Conservation (phyloP, 2,113 vertebrate species). For the Rissa tridactyla region DNA sequence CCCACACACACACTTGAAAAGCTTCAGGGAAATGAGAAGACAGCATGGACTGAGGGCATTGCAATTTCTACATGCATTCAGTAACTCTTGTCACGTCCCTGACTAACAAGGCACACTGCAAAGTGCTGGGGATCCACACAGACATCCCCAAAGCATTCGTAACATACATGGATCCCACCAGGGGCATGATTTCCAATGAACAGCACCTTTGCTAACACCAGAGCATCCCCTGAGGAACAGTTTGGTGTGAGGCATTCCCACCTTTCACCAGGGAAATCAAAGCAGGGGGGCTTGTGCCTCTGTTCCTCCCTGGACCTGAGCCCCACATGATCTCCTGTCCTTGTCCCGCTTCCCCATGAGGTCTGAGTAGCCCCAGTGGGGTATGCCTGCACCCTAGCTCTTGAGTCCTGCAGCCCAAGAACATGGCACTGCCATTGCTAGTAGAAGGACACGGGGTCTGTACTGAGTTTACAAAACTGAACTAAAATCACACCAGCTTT, state of each 20-base stretch:
- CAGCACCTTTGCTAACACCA: background rate
- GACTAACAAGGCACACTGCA: background rate
- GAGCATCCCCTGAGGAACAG: background rate
- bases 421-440: background rate
- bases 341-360: rapidly evolving
- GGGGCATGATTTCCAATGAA: background rate
- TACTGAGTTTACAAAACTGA: background rate
- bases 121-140: background rate
- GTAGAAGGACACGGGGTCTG: background rate
- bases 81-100: background rate
- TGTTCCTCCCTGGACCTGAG: background rate
- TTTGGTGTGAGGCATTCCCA: background rate
- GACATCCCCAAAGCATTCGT: background rate
- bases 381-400: background rate
- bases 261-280: background rate
- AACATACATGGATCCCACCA: rapidly evolving
- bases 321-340: background rate
- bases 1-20: rapidly evolving
- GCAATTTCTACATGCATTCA: too few relatives aligned
- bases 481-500: background rate
- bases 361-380: background rate
- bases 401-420: background rate
- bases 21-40: background rate
- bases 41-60: background rate
- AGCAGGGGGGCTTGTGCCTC: background rate